phyloP scores from a whole-genome alignment of 30 jellyfish, hydroid and myxozoan genomes.

The Aurelia sp. region DNA sequence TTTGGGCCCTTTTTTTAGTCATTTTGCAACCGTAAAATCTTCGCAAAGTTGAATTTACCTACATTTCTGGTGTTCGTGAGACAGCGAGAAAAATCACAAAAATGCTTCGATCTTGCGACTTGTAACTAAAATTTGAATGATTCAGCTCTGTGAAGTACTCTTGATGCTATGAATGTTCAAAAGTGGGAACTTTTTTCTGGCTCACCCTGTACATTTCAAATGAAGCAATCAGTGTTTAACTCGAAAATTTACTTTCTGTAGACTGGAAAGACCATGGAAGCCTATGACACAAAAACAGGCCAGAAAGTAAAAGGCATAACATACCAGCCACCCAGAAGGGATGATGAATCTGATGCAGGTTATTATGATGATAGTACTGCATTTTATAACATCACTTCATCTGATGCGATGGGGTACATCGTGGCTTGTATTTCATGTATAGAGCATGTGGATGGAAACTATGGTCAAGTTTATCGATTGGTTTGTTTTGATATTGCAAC shows the following conservation, averaged over 20 bases:
- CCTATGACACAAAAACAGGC: slow-evolving; percentile 60
- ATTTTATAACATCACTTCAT: slow-evolving; percentile 9
- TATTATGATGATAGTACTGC: background rate
- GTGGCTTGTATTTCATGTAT: slow-evolving; percentile 50
- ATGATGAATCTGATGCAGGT: slow-evolving; percentile 6
- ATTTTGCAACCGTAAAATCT: no score
- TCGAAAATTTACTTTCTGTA: background rate
- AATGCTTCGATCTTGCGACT: no score
- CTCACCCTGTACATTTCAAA: no score
- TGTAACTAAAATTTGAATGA: no score
- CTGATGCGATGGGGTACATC: slow-evolving; percentile 17
- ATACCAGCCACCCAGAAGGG: slow-evolving; percentile 1
- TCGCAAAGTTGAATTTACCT: no score
- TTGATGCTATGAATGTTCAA: no score
- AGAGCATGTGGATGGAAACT: slow-evolving; percentile 20
- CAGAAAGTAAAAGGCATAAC: background rate
- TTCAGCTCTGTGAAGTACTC: no score
- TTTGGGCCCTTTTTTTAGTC: no score
- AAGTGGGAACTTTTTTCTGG: no score
- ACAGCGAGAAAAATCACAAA: no score
- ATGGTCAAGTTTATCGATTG: slow-evolving; percentile 26
- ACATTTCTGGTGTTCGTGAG: no score
- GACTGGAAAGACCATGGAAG: background rate
- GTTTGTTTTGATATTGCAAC: slow-evolving; percentile 63
- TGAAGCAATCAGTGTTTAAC: background rate